Percentiles rank a stretch among this genome's conserved stretches.
Evolutionary conservation across 1,140 invertebrate species (phyloP).

Genomic region (Habropoda laboriosa): DNA sequence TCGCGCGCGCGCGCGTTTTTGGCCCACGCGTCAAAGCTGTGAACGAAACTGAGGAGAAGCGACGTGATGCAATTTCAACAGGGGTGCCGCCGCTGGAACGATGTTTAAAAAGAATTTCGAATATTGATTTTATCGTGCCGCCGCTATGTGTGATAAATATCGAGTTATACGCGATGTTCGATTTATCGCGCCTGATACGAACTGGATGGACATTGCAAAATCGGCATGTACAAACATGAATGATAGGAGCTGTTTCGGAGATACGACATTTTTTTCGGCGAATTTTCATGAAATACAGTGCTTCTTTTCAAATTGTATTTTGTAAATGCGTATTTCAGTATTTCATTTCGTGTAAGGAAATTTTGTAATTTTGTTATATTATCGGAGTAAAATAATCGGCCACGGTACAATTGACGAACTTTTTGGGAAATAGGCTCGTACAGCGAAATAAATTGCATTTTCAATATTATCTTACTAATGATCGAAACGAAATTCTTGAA

Average conservation of each 20-base stretch:
- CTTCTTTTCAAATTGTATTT: background rate
- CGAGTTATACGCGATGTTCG: background rate
- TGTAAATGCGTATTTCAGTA: background rate
- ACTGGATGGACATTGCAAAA: too few species aligned
- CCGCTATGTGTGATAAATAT: too few species aligned
- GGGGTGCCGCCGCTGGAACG: too few species aligned
- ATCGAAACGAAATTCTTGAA: too few species aligned
- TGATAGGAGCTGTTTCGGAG: background rate
- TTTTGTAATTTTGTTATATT: too few species aligned
- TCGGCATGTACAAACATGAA: background rate
- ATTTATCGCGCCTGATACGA: background rate
- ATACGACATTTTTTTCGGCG: background rate
- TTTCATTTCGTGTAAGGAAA: background rate
- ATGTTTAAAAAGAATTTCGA: background rate
- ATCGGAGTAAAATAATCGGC: too few species aligned
- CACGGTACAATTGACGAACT: too few species aligned
- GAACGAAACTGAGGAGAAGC: background rate
- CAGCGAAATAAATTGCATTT: too few species aligned
- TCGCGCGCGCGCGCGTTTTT: too few species aligned
- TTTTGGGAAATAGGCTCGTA: too few species aligned
- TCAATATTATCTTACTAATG: too few species aligned
- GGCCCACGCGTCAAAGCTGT: background rate
- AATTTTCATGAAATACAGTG: background rate
- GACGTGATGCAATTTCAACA: background rate
- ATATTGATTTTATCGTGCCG: background rate